phyloP scores from a whole-genome alignment of 2,888 invertebrate genomes.

The Ophraella communa region DNA sequence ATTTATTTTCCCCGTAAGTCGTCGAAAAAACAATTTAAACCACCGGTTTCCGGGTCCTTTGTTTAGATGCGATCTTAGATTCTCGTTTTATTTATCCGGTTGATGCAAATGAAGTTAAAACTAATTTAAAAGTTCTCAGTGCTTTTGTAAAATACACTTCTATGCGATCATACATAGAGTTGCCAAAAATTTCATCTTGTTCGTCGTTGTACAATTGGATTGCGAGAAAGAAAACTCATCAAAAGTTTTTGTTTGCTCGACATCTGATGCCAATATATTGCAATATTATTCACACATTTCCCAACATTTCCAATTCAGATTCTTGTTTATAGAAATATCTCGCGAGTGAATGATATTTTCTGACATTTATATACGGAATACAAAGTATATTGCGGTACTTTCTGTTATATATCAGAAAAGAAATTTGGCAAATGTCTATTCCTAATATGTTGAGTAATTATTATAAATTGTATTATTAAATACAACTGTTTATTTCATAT shows the following conservation, averaged over 20 bases:
- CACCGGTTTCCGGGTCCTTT: no score
- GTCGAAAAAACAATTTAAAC: no score
- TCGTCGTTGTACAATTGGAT: not conserved
- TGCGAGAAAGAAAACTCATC: not conserved
- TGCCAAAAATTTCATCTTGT: not conserved
- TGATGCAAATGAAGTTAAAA: no score
- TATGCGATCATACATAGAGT: not conserved
- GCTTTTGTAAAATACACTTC: not conserved
- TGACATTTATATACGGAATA: constrained; percentile 12
- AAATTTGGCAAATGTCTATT: no score
- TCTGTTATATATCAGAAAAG: not conserved
- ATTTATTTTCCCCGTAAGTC: no score
- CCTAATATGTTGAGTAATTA: no score
- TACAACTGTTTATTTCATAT: no score
- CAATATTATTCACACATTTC: constrained; percentile 15
- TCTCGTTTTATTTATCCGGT: no score
- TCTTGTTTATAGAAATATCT: constrained; percentile 24
- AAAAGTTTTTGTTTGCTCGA: not conserved
- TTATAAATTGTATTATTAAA: no score
- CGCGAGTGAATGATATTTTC: constrained; percentile 8
- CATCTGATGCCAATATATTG: constrained; percentile 7
- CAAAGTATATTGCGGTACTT: not conserved
- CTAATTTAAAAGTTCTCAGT: no score
- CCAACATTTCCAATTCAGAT: constrained; percentile 31
- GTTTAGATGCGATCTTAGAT: no score